phyloP scores from a whole-genome alignment of 1,140 invertebrate genomes.

The Himalopsyche phryganea region DNA sequence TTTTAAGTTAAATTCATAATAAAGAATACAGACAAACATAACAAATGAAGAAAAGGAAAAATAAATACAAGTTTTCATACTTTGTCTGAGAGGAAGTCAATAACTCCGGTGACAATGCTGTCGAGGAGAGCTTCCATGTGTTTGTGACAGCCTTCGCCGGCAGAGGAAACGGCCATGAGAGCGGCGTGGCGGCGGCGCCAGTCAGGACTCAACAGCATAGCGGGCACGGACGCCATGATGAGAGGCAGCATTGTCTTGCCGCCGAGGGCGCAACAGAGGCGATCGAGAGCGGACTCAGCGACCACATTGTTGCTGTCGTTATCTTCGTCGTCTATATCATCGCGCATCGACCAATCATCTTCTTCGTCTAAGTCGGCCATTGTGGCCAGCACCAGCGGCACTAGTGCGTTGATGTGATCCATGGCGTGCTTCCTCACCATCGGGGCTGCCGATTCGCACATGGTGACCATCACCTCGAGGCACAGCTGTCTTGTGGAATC shows the following conservation, averaged over 20 bases:
- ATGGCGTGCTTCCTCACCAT: conserved; percentile 89
- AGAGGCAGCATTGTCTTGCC: conserved; percentile 93
- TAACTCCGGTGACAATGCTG: conserved; percentile 85
- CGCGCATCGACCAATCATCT: conserved; percentile 74
- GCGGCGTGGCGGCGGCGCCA: conserved; percentile 91
- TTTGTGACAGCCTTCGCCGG: conserved; percentile 97
- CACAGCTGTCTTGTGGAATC: conserved; percentile 88
- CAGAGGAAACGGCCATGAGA: conserved; percentile 96
- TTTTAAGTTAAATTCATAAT: no score
- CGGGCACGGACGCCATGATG: conserved; percentile 79
- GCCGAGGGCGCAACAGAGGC: conserved; percentile 91
- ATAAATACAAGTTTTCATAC: conserved; percentile 39
- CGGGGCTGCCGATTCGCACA: conserved; percentile 91
- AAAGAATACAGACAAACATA: no score
- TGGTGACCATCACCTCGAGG: conserved; percentile 90
- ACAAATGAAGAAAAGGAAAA: no score
- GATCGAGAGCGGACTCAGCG: conserved; percentile 94
- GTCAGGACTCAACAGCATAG: conserved; percentile 80
- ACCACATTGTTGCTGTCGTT: conserved; percentile 91
- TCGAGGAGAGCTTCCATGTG: conserved; percentile 94
- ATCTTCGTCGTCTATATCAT: conserved; percentile 81
- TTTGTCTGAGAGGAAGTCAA: conserved; percentile 84
- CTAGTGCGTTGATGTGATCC: conserved; percentile 73
- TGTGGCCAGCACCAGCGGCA: conserved; percentile 85
- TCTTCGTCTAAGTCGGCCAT: conserved; percentile 98